Evolutionary conservation across 1,140 invertebrate genomes (phyloP).

Genomic region (Trachelipus rathkii): DNA sequence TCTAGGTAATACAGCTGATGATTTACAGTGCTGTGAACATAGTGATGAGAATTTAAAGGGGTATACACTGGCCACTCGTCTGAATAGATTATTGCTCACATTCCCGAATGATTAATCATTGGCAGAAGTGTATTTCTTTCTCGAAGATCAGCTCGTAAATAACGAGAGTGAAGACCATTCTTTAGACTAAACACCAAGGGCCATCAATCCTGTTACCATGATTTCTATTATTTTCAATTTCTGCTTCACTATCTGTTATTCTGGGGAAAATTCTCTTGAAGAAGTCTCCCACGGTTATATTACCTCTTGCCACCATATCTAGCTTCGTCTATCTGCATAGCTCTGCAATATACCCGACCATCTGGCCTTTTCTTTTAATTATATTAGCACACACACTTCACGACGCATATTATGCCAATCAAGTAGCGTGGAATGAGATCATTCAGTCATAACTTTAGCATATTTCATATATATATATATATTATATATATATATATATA

Average conservation of each 20-base stretch:
- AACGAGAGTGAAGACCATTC: slow-evolving; percentile 14
- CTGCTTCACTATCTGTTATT: slow-evolving; percentile 13
- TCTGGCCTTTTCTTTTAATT: neutral
- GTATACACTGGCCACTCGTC: slow-evolving; percentile 27
- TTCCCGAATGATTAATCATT: slow-evolving; percentile 24
- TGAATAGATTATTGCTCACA: slow-evolving; percentile 17
- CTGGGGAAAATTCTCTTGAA: slow-evolving; percentile 7
- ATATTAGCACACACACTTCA: slow-evolving; percentile 18
- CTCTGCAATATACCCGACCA: neutral
- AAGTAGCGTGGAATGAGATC: neutral
- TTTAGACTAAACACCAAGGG: slow-evolving; percentile 20
- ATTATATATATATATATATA: no score
- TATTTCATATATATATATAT: no score
- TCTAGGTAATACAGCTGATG: neutral
- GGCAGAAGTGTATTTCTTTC: slow-evolving; percentile 18
- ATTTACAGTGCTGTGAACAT: neutral
- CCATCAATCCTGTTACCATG: slow-evolving; percentile 22
- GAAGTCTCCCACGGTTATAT: neutral
- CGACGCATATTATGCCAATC: slow-evolving; percentile 7
- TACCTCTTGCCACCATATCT: slow-evolving; percentile 4
- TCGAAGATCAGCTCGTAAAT: slow-evolving; percentile 14
- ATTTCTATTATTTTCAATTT: slow-evolving; percentile 15
- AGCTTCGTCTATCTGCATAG: slow-evolving; percentile 10
- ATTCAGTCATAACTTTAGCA: neutral
- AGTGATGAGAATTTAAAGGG: neutral